phyloP scores from a whole-genome alignment of 2,797 vertebrate species.

The Gymnocypris eckloni region DNA sequence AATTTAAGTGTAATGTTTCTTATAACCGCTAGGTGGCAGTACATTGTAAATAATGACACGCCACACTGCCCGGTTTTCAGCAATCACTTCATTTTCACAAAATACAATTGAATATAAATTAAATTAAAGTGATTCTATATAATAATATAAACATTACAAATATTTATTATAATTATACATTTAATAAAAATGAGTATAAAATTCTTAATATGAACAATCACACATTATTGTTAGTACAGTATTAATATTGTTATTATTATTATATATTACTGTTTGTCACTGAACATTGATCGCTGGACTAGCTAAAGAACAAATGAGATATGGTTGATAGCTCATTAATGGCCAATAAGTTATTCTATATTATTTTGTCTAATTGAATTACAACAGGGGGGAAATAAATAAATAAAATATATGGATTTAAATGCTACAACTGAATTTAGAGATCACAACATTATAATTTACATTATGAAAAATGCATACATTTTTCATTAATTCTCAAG shows the following conservation, averaged over 20 bases:
- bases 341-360: not conserved
- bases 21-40: constrained; percentile 41
- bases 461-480: not conserved
- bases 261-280: not conserved
- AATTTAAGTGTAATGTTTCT: not conserved
- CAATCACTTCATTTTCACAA: not conserved
- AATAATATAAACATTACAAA: not conserved
- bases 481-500: not conserved
- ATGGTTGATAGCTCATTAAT: not conserved
- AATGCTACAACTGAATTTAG: not conserved
- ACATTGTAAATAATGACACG: constrained; percentile 9
- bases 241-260: not conserved
- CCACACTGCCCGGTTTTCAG: not conserved
- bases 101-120: not conserved
- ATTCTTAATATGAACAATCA: not conserved
- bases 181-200: too few species aligned
- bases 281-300: not conserved
- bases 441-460: not conserved
- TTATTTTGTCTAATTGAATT: not conserved
- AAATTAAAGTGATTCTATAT: not conserved
- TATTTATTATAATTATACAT: not conserved
- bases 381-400: not conserved
- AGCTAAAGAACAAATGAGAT: not conserved
- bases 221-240: not conserved
- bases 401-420: not conserved